Evolutionary conservation across 2,797 vertebrate species (phyloP).

Genomic region (Acomys russatus): DNA sequence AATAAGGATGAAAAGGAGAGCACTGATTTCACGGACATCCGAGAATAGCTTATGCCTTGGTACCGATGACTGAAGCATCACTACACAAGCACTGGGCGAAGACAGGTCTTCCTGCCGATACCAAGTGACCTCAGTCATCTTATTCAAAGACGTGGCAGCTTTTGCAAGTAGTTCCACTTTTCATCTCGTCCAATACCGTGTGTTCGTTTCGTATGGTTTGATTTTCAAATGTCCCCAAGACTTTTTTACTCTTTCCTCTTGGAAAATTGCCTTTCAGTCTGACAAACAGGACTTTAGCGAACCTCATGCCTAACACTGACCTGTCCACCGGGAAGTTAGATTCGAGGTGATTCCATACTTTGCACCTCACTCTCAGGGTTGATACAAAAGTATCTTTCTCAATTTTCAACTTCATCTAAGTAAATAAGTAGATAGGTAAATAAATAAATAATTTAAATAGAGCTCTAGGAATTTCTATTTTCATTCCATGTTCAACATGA

Average conservation of each 20-base stretch:
- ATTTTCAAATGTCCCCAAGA: constrained; percentile 33
- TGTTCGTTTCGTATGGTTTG: background rate
- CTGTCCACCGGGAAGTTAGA: background rate
- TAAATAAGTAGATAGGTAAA: background rate
- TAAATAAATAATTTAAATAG: background rate
- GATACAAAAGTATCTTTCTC: background rate
- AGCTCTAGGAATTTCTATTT: constrained; percentile 36
- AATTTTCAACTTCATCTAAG: constrained; percentile 62
- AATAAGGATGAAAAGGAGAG: background rate
- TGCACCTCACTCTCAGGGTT: background rate
- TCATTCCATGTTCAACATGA: constrained; percentile 18
- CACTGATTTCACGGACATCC: background rate
- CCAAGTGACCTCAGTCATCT: background rate
- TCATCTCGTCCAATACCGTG: background rate
- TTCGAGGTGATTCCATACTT: constrained; percentile 20
- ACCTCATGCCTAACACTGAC: constrained; percentile 15
- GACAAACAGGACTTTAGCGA: constrained; percentile 57
- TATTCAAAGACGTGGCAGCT: background rate
- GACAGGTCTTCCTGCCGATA: background rate
- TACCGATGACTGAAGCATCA: background rate
- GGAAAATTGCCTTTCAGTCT: constrained; percentile 12
- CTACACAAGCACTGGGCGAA: background rate
- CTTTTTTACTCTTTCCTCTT: background rate
- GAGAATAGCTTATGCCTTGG: background rate
- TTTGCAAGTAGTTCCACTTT: constrained; percentile 23